Evolutionary conservation across 1,140 invertebrate species (phyloP), one percentile per base, ranked within the genome.

Genomic region (Drosophila pseudoananassae): DNA sequence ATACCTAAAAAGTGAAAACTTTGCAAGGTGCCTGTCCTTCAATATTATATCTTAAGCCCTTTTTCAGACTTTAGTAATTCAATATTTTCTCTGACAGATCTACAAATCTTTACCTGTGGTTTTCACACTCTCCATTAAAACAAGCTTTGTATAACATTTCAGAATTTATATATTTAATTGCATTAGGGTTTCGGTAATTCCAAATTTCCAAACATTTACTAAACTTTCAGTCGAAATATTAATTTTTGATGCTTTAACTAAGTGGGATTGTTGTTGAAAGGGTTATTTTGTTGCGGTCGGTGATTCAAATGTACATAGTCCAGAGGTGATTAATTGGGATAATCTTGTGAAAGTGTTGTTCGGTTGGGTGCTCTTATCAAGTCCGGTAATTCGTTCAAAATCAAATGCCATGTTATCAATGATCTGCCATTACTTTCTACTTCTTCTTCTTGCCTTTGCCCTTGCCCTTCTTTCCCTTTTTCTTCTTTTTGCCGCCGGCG

Each of bases 361-460:
- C 33, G 33, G 33, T 36, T n/a, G 33, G 33, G 33, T 9, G 27
- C 15, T 36, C 12, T 12, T 36, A 1, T 43, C 31, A 27, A 6
- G 58, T 72, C 58, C 50, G 57, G 69, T 72, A n/a, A 8, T 14
- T 38, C 14, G n/a, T n/a, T 31, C 2, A 12, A 5, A 3, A 36
- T 12, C 10, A 36, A 36, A 36, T 36, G 33, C 12, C 33, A n/a
- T 36, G 33, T 25, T 23, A 23, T 31, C n/a, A 23, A 12, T 14
- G 15, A 29, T 49, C 9, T 14, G 7, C 25, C 27, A 1, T 5
- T 5, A 15, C 12, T 3, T 31, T n/a, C 31, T 63, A 66, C 47
- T 75, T 49, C 54, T 85, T 77, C 38, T 85, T 77, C 17, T 88
- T 81, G 38, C 75, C 70, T 38, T 84, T 81, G 25, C 25, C 25